phyloP scores from a whole-genome alignment of 2,797 vertebrate species.

The Sebastiscus albofasciatus region DNA sequence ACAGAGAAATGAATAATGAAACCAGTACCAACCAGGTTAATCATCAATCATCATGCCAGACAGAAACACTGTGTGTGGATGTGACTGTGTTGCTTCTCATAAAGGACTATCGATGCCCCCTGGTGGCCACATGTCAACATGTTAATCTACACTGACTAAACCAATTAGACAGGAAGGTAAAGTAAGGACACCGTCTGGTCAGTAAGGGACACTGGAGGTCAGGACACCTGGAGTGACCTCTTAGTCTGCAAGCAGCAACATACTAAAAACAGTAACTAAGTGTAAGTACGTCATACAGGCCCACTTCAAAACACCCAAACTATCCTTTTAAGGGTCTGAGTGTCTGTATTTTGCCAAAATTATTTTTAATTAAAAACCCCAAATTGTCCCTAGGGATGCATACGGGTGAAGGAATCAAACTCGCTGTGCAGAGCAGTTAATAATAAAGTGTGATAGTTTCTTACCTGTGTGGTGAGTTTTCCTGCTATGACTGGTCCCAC shows the following conservation, averaged over 20 bases:
- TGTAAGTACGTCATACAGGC: no score
- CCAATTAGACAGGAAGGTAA: conserved; percentile 29
- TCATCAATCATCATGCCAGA: background rate
- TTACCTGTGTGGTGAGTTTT: conserved; percentile 90
- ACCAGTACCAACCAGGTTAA: background rate
- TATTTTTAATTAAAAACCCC: background rate
- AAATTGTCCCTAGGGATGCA: no score
- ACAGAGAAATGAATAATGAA: background rate
- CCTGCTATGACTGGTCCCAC: conserved; percentile 94
- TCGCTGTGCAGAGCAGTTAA: background rate
- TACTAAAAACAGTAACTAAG: background rate
- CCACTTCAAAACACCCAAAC: no score
- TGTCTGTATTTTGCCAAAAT: background rate
- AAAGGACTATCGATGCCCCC: conserved; percentile 5
- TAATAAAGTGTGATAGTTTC: conserved; percentile 49
- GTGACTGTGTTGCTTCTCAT: background rate
- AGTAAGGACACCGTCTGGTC: conserved; percentile 14
- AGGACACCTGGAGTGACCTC: background rate
- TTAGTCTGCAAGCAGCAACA: background rate
- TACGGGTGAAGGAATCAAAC: no score
- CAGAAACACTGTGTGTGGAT: background rate
- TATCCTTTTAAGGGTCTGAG: no score
- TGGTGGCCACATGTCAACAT: conserved; percentile 22
- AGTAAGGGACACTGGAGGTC: background rate
- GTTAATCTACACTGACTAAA: conserved; percentile 40